Base-by-base conservation (phyloP, 2,888 invertebrate species). In the Prenolepis imparis region DNA sequence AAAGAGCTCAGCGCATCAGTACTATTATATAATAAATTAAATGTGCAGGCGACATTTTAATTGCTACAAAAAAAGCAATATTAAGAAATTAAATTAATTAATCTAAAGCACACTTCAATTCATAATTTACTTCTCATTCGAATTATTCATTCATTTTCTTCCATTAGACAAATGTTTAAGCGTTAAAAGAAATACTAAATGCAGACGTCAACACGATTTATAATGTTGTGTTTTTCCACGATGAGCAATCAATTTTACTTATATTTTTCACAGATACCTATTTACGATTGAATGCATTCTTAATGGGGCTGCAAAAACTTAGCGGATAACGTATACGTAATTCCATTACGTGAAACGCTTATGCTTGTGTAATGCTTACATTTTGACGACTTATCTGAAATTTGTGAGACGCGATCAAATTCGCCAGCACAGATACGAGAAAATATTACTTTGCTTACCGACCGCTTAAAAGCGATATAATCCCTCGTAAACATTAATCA, bases 201-300 rank as follows among this genome's bases (percentile, higher is more conserved):
- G 8, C 32, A n/a, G 3, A 9, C 15, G 39, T 41, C 9, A 12
- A 77, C 15, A 11, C 9, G 21, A 8, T 8, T 44, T 8, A 48
- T 28, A 52, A 52, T 3, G 2, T 11, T 55, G 24, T 68, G 21
- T 59, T 68, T 67, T 41, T 12, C 11, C 78, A 41, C 3, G 28
- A 67, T 57, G 32, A 78, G 21, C 21, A 78, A 78, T 44, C 21
- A 0, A 36, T 66, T 66, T 75, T 36, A 24, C 12, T 39, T 3
- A 66, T 39, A 66, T 39, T 55, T 55, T 21, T 78, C 32, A 68
- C 5, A 18, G 3, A 66, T 1, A 15, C 3, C 21, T 4, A 6
- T 0, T 57, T 41, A 39, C 9, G 15, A n/a, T n/a, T 59, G 55
- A 63, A 18, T 4, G n/a, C 5, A 32, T 63, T 11, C 18, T 52